phyloP scores from a whole-genome alignment of 2,797 vertebrate species.

The Taenioides sp. region DNA sequence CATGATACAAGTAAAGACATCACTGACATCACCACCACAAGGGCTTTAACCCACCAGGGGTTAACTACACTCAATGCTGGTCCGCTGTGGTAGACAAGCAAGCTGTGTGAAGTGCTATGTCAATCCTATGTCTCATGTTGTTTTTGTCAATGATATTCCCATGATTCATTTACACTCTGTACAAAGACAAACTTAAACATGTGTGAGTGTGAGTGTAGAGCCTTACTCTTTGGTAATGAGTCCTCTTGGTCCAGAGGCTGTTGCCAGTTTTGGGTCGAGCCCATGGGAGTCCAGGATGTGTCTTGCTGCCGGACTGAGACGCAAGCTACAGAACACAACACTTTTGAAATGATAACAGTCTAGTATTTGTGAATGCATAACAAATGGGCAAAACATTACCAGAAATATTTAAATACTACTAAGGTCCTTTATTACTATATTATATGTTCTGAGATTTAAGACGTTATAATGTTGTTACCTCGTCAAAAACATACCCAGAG shows the following conservation, averaged over 20 bases:
- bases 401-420: background rate
- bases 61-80: background rate
- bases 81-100: background rate
- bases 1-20: slow-evolving; percentile 7
- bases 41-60: slow-evolving; percentile 4
- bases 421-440: too few species aligned
- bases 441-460: too few species aligned
- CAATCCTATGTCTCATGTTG: background rate
- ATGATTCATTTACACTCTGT: background rate
- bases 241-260: slow-evolving; percentile 87
- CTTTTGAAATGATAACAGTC: background rate
- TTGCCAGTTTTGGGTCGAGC: slow-evolving; percentile 80
- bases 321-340: slow-evolving; percentile 75
- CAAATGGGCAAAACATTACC: background rate
- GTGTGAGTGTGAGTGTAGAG: background rate
- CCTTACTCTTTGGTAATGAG: slow-evolving; percentile 97
- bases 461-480: too few species aligned
- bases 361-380: background rate
- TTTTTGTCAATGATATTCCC: background rate
- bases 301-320: slow-evolving; percentile 93
- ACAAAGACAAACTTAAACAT: background rate
- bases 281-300: slow-evolving; percentile 88
- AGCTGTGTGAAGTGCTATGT: background rate
- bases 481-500: too few species aligned
- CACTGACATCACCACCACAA: slow-evolving; percentile 8